Evolutionary conservation across 2,888 invertebrate genomes (phyloP).

Genomic region (Venusia cambrica): DNA sequence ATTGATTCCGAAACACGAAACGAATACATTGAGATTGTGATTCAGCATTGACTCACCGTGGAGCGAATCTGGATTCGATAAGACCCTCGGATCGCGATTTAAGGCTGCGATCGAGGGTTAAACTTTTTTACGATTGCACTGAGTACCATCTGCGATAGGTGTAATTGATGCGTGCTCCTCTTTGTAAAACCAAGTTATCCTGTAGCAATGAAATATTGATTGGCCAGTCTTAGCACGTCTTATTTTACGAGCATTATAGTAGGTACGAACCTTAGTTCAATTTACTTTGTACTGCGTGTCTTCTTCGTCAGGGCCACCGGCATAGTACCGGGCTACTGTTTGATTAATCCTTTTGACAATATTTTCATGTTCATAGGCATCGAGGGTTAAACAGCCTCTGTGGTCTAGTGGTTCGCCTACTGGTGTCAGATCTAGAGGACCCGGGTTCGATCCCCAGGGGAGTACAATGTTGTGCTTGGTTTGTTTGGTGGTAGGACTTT

Average conservation of each 20-base stretch:
- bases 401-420: too few species aligned
- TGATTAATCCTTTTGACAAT: too few species aligned
- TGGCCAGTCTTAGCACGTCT: conserved; percentile 19
- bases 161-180: conserved; percentile 1
- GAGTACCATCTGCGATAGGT: conserved; percentile 4
- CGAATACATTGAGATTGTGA: conserved; percentile 37
- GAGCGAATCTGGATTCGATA: conserved; percentile 22
- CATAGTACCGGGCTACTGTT: neutral
- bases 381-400: too few species aligned
- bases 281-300: too few species aligned
- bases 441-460: too few species aligned
- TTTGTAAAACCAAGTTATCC: conserved; percentile 16
- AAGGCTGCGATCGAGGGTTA: conserved; percentile 22
- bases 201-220: conserved; percentile 23
- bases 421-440: too few species aligned
- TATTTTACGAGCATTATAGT: conserved; percentile 4
- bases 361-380: too few species aligned
- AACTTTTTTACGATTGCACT: conserved; percentile 7
- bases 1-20: conserved; percentile 28
- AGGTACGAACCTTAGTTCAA: conserved; percentile 1
- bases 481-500: too few species aligned
- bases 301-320: conserved; percentile 3
- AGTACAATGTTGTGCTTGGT: too few species aligned
- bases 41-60: conserved; percentile 42
- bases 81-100: conserved; percentile 13